phyloP scores from a whole-genome alignment of 2,113 vertebrate species.

The Atlantisia rogersi region DNA sequence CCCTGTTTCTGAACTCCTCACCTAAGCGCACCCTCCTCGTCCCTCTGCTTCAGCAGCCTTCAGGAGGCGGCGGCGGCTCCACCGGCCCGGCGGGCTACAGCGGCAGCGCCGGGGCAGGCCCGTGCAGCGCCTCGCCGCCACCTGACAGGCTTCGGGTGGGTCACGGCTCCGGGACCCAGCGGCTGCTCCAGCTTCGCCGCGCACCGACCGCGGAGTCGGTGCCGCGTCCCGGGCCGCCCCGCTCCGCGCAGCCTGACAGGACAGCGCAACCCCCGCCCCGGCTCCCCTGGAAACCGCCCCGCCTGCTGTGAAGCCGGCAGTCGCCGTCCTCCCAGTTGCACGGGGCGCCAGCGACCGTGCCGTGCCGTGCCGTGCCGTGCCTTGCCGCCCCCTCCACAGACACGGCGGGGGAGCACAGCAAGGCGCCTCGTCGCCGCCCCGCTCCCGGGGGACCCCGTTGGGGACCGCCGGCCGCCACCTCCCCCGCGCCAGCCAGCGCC shows the following conservation, averaged over 20 bases:
- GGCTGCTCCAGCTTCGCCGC: no score
- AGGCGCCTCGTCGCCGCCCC: no score
- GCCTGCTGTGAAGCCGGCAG: neutral
- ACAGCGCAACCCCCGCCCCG: neutral
- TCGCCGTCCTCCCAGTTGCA: no score
- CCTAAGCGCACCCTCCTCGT: neutral
- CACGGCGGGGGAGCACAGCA: neutral
- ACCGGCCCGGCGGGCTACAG: neutral
- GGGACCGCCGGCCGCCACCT: neutral
- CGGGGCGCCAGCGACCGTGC: no score
- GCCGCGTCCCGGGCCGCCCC: neutral
- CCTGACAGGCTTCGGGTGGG: neutral
- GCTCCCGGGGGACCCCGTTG: neutral
- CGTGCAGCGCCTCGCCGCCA: neutral
- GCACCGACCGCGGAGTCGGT: no score
- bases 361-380: no score
- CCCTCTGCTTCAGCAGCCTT: neutral
- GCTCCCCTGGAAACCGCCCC: neutral
- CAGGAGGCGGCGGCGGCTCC: neutral
- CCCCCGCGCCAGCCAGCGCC: neutral
- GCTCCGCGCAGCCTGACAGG: neutral
- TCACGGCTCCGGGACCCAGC: neutral
- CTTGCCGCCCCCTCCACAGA: neutral
- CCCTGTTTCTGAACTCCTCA: neutral
- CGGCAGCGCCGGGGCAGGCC: neutral